phyloP scores from a whole-genome alignment of 2,888 invertebrate genomes.

The Drosophila birchii region DNA sequence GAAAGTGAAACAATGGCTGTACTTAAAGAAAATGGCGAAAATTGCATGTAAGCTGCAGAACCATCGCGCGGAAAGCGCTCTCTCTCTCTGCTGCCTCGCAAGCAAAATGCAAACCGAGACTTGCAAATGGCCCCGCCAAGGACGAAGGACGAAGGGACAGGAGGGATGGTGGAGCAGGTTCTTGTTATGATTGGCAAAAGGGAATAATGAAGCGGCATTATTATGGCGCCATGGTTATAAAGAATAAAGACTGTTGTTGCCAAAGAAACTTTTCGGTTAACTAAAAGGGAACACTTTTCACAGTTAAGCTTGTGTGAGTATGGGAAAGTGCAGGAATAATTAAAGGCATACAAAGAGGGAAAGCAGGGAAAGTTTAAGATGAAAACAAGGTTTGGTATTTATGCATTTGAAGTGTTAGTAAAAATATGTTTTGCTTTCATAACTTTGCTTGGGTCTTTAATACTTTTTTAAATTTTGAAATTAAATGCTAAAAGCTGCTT shows the following conservation, averaged over 20 bases:
- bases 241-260: conserved; percentile 17
- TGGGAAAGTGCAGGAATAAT: background rate
- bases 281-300: conserved; percentile 5
- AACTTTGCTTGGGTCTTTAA: too few relatives aligned
- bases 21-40: conserved; percentile 79
- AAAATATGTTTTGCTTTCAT: background rate
- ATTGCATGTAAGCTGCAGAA: conserved; percentile 70
- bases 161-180: conserved; percentile 4
- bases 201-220: conserved; percentile 45
- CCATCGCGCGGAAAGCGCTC: conserved; percentile 7
- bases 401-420: background rate
- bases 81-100: background rate
- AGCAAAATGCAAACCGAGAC: conserved; percentile 43
- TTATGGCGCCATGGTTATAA: conserved; percentile 30
- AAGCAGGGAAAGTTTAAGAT: background rate
- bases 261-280: conserved; percentile 14
- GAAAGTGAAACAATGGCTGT: conserved; percentile 76
- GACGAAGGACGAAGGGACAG: conserved; percentile 6
- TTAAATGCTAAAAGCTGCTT: too few relatives aligned
- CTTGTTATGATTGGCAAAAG: conserved; percentile 49
- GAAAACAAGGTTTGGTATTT: background rate
- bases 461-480: too few relatives aligned
- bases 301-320: background rate
- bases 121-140: conserved; percentile 49
- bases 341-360: background rate